phyloP scores from a whole-genome alignment of 2,113 vertebrate species.

The Sprattus sprattus region DNA sequence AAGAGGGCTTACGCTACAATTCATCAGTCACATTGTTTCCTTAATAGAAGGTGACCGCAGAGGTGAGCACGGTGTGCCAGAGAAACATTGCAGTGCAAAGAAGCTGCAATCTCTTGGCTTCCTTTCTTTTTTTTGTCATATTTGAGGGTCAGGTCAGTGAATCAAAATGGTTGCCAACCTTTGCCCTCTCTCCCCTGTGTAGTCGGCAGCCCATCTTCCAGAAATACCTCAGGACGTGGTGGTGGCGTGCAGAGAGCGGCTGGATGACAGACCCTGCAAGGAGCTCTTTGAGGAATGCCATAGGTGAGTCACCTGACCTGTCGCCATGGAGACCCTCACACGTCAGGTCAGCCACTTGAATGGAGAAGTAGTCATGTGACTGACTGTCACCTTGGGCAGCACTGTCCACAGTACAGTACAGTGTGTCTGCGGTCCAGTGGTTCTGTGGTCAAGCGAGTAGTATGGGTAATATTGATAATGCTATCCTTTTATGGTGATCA shows the following conservation, averaged over 20 bases:
- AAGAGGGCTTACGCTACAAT: neutral
- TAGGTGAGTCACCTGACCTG: slow-evolving; percentile 68
- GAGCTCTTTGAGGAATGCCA: slow-evolving; percentile 84
- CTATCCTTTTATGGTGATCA: neutral
- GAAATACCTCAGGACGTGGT: slow-evolving; percentile 78
- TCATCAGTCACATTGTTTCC: too few relatives aligned
- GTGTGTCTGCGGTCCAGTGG: neutral
- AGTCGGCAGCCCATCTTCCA: slow-evolving; percentile 76
- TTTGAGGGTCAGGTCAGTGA: too few relatives aligned
- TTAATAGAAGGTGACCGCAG: too few relatives aligned
- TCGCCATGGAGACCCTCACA: neutral
- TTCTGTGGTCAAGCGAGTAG: too few relatives aligned
- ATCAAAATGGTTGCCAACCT: neutral
- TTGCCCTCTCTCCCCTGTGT: slow-evolving; percentile 21
- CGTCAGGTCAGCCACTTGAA: neutral
- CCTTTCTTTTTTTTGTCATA: too few relatives aligned
- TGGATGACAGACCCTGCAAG: slow-evolving; percentile 79
- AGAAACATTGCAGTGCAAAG: too few relatives aligned
- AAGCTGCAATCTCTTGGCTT: too few relatives aligned
- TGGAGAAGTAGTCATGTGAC: neutral
- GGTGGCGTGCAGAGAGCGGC: slow-evolving; percentile 72
- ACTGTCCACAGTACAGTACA: neutral
- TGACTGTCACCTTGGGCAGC: neutral
- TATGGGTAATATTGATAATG: neutral
- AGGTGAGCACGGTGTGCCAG: too few relatives aligned